These are phyloP conservation scores for Hedychridium roseum DNA, from an alignment of 2,888 invertebrate species.

Conservation along the genomic window DNA sequence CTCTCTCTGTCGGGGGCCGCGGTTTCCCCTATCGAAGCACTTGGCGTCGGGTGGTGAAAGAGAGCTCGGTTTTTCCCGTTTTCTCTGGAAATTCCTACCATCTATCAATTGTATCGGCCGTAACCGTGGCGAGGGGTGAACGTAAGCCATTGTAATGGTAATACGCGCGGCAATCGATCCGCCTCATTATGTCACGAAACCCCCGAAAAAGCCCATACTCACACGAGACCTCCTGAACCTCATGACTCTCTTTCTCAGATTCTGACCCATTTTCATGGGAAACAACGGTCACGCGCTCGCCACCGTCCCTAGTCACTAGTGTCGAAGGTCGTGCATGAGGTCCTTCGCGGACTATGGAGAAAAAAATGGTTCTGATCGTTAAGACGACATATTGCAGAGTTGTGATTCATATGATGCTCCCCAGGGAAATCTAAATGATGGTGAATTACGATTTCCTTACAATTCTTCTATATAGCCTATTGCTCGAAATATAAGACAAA, in stretches of 20 bases:
- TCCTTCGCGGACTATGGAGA: conserved; percentile 1
- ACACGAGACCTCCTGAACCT: conserved; percentile 35
- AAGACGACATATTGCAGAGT: too few relatives aligned
- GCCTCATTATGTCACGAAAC: conserved; percentile 57
- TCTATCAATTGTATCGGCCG: conserved; percentile 56
- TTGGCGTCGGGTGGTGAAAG: conserved; percentile 3
- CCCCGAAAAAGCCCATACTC: conserved; percentile 45
- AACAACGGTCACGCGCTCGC: conserved; percentile 20
- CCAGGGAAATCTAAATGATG: too few relatives aligned
- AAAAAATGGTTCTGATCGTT: too few relatives aligned
- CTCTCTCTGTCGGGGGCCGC: conserved; percentile 5
- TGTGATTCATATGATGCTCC: too few relatives aligned
- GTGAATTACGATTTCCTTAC: too few relatives aligned
- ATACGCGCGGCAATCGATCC: conserved; percentile 57
- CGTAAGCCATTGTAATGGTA: conserved; percentile 58
- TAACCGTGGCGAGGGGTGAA: conserved; percentile 35
- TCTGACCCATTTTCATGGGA: conserved; percentile 46
- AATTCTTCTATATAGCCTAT: too few relatives aligned
- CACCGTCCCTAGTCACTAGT: conserved; percentile 5
- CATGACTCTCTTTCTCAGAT: too few relatives aligned
- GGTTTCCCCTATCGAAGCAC: conserved; percentile 13
- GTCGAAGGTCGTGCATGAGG: conserved; percentile 9
- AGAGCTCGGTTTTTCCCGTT: conserved; percentile 50
- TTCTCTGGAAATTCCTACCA: conserved; percentile 56
- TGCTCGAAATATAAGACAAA: too few relatives aligned